Conservation (phyloP, 2,113 vertebrate genomes). For the Mixornis gularis region DNA sequence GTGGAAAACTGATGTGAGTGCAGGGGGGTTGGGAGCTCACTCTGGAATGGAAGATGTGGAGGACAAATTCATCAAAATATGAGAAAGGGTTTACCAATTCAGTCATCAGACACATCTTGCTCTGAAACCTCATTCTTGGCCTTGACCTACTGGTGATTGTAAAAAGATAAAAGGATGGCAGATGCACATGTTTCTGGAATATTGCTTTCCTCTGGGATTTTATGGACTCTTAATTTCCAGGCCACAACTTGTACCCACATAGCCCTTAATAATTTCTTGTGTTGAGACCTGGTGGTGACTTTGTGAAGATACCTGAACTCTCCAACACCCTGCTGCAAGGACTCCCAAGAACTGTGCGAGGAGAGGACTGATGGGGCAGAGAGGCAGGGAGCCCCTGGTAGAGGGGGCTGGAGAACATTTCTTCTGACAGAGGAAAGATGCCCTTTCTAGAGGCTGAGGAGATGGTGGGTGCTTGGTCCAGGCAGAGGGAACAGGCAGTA, state of each 20-base stretch:
- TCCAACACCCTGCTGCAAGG: neutral
- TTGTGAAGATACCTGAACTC: neutral
- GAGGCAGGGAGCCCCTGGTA: neutral
- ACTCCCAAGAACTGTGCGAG: neutral
- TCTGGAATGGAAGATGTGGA: neutral
- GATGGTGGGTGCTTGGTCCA: neutral
- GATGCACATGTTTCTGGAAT: neutral
- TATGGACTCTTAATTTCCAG: accelerated
- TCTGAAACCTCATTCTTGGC: neutral
- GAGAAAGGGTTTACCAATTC: neutral
- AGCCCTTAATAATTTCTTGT: neutral
- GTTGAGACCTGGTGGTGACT: neutral
- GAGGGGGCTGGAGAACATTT: neutral
- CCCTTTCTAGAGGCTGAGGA: neutral
- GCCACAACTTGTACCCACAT: neutral
- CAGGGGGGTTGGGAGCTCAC: accelerated
- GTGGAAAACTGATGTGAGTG: neutral
- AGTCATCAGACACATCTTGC: neutral
- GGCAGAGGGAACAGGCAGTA: neutral
- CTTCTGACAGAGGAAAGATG: neutral
- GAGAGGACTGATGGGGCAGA: neutral
- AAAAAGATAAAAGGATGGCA: neutral
- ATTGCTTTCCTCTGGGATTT: neutral
- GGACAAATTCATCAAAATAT: neutral
- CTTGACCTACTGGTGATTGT: neutral